These are phyloP conservation scores for Thripadectes ignobilis DNA, from an alignment of 2,797 vertebrate genomes.

Conservation along the genomic window DNA sequence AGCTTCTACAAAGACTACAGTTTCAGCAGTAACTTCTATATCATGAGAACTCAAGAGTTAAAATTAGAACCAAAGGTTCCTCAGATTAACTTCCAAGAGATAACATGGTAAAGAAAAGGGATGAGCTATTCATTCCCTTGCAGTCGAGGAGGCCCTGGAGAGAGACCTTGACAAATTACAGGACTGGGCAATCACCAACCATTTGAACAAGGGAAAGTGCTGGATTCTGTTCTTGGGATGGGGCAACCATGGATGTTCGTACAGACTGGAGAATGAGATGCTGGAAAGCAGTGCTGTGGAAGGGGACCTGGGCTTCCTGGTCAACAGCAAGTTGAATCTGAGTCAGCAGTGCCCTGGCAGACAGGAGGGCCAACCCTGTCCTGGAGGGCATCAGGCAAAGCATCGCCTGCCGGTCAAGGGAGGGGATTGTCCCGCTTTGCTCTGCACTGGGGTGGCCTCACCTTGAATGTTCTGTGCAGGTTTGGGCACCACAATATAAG, in stretches of 20 bases:
- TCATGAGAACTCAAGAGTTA: neutral
- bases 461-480: neutral
- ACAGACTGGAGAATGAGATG: neutral
- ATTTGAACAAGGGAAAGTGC: neutral
- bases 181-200: neutral
- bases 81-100: neutral
- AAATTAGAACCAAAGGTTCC: neutral
- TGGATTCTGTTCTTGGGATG: neutral
- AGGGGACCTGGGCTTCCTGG: neutral
- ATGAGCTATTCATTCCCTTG: neutral
- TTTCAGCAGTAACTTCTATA: neutral
- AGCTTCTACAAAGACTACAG: neutral
- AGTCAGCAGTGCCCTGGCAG: neutral
- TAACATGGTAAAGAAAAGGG: neutral
- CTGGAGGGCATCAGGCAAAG: neutral
- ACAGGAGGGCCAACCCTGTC: neutral
- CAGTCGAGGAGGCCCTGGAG: neutral
- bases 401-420: rapidly evolving
- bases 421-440: neutral
- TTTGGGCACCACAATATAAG: neutral
- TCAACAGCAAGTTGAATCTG: neutral
- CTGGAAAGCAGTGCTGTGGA: neutral
- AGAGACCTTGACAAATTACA: neutral
- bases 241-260: neutral
- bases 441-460: neutral